phyloP scores from a whole-genome alignment of 2,797 vertebrate genomes.

The Leptatherina wallacei region DNA sequence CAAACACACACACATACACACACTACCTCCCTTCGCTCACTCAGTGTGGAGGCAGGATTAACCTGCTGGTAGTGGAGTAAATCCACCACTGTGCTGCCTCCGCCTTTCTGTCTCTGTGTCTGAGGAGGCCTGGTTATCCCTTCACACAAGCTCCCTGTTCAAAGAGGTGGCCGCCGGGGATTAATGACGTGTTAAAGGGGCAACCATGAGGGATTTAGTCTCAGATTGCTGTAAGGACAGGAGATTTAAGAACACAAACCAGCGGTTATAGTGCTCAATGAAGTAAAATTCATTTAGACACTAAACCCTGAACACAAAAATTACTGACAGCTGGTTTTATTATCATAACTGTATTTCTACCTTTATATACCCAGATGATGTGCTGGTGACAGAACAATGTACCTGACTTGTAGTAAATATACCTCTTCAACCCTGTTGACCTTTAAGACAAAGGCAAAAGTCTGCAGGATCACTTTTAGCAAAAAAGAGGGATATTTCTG shows the following conservation, averaged over 20 bases:
- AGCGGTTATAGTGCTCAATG: constrained; percentile 69
- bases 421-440: constrained; percentile 39
- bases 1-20: constrained; percentile 16
- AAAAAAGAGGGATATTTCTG: background rate
- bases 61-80: constrained; percentile 73
- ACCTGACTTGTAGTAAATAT: constrained; percentile 41
- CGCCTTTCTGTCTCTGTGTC: constrained; percentile 63
- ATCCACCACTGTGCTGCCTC: constrained; percentile 60
- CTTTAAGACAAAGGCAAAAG: constrained; percentile 31
- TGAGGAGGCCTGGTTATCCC: constrained; percentile 77
- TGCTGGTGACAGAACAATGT: constrained; percentile 31
- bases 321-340: constrained; percentile 44
- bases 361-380: constrained; percentile 31
- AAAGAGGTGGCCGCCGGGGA: constrained; percentile 69
- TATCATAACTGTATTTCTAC: constrained; percentile 20
- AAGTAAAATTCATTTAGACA: constrained; percentile 67
- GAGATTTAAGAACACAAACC: constrained; percentile 72
- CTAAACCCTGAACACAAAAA: constrained; percentile 39
- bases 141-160: constrained; percentile 68
- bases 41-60: constrained; percentile 72
- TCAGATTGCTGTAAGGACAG: constrained; percentile 70
- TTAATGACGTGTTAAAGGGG: constrained; percentile 80
- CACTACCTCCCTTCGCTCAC: constrained; percentile 33
- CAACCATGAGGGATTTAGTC: constrained; percentile 70
- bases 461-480: constrained; percentile 9